Evolutionary conservation across 2,797 vertebrate species (phyloP), one percentile per base, ranked within the genome.

Genomic region (Propithecus deckenii): DNA sequence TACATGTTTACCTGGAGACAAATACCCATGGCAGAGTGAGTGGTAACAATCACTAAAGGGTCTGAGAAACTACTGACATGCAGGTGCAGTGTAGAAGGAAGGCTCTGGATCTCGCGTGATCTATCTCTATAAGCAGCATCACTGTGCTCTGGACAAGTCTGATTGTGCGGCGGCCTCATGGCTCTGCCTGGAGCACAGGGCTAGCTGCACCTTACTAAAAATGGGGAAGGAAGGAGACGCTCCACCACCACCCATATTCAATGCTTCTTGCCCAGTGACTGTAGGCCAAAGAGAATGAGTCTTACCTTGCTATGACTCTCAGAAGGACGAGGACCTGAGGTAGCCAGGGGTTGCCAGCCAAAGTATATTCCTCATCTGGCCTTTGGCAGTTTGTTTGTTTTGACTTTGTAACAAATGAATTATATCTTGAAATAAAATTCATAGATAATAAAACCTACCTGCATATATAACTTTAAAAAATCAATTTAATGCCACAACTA

Each of bases 381-480:
- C 22, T 48, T 63, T 55, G 48, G 55, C 15, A 9, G 79, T 81
- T 96, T 15, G 7, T 59, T 67, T 63, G n/a, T 86, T 50, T 87
- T 57, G 71, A 83, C 84, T 74, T 94, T 41, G 48, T 57, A 50
- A 48, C 8, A 86, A 59, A 65, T 61, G 15, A 91, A 85, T 75
- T 65, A 63, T 50, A 80, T 80, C 17, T 52, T 71, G 50, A 88
- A 87, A 91, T 87, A 93, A 96, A 95, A 75, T 84, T 94, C 48
- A 69, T 55, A 83, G 41, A 30, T 78, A 86, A 71, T n/a, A 87
- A 95, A 78, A 72, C 12, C n/a, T 90, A 38, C 32, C 43, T 43
- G 22, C 5, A 61, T 20, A 32, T 55, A 11, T 35, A 93, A 71
- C 23, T 89, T 78, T 92, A 12, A 67, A 13, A 84, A 83, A 71